These are phyloP conservation scores for Ceratina calcarata DNA, from an alignment of 1,140 invertebrate species.

Conservation along the genomic window DNA sequence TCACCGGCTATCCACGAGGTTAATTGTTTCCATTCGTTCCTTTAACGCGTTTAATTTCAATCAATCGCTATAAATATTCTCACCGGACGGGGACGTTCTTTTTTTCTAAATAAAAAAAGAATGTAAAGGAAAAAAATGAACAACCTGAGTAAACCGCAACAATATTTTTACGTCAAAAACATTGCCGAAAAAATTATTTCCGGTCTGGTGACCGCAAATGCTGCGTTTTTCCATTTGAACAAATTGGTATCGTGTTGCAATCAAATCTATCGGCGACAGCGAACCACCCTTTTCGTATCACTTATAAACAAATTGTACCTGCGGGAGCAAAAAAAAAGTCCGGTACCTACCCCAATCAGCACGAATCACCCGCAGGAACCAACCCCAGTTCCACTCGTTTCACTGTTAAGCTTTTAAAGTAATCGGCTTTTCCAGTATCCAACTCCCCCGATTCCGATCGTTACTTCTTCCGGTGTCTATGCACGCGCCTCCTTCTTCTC, in stretches of 20 bases:
- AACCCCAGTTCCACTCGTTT: neutral
- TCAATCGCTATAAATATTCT: too few species aligned
- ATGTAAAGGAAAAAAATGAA: too few species aligned
- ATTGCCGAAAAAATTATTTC: neutral
- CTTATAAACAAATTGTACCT: slow-evolving; percentile 3
- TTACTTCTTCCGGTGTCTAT: slow-evolving; percentile 1
- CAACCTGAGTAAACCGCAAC: too few species aligned
- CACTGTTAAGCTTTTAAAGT: neutral
- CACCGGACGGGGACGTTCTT: too few species aligned
- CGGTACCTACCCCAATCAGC: neutral
- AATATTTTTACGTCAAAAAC: neutral
- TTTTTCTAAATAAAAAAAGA: too few species aligned
- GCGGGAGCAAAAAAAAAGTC: neutral
- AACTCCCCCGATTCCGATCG: neutral
- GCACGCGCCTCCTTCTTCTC: slow-evolving; percentile 18
- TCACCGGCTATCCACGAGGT: too few species aligned
- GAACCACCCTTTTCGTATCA: neutral
- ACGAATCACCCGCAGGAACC: neutral
- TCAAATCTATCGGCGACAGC: neutral
- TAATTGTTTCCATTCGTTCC: too few species aligned
- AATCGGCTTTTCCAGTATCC: neutral
- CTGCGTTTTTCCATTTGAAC: neutral
- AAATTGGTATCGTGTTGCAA: neutral
- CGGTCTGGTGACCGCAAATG: neutral
- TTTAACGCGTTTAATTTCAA: too few species aligned